A percentile compares a stretch with the other conserved stretches of the same genome.
Conservation (phyloP, 2,888 invertebrate species). For the Iphiclides podalirius region DNA sequence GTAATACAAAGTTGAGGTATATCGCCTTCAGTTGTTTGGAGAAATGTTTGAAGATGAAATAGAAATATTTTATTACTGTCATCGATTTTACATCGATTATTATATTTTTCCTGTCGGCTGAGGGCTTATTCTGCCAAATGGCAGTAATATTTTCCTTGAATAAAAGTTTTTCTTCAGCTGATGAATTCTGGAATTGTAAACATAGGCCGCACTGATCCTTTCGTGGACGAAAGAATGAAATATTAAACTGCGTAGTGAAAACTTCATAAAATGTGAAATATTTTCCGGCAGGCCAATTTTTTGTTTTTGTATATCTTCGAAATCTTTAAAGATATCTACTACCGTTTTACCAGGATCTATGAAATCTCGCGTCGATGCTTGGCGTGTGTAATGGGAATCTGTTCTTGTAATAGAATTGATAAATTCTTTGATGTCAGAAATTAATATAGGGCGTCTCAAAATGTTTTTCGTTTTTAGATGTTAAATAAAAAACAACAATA, state of each 20-base stretch:
- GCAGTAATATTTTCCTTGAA: too few species aligned
- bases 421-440: constrained; percentile 1
- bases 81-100: too few species aligned
- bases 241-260: constrained; percentile 16
- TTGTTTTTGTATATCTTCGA: neutral
- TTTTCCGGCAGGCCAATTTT: constrained; percentile 1
- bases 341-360: neutral
- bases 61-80: too few species aligned
- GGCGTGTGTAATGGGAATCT: neutral
- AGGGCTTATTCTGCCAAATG: too few species aligned
- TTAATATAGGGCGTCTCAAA: neutral
- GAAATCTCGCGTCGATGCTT: neutral
- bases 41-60: too few species aligned
- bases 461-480: constrained; percentile 6
- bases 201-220: too few species aligned
- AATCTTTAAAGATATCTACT: constrained; percentile 1
- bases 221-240: constrained; percentile 19
- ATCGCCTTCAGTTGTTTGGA: too few species aligned
- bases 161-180: too few species aligned
- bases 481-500: constrained; percentile 3
- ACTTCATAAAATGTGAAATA: constrained; percentile 1
- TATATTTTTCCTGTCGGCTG: too few species aligned
- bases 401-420: neutral
- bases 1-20: too few species aligned
- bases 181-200: too few species aligned